These are phyloP conservation scores for Drosophila burlai DNA, from an alignment of 1,140 invertebrate genomes.

Conservation along the genomic window DNA sequence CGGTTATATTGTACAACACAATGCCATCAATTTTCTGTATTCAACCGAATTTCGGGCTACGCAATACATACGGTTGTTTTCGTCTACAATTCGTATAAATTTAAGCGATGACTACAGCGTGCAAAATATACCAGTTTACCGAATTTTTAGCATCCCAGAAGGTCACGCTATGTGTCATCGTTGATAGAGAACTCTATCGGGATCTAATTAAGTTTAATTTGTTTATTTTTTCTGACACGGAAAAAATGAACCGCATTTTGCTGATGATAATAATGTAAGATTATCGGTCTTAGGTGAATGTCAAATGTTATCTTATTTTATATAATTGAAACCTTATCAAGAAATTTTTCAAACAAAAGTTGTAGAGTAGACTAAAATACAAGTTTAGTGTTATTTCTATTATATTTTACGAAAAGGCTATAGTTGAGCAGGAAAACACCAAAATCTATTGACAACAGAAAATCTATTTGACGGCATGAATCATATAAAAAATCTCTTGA, in stretches of 20 bases:
- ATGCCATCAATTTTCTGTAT: constrained; percentile 57
- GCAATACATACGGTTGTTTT: constrained; percentile 45
- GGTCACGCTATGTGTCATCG: constrained; percentile 59
- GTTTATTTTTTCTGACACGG: constrained; percentile 5
- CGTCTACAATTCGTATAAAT: constrained; percentile 19
- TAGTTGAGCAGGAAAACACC: no score
- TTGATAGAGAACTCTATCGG: constrained; percentile 4
- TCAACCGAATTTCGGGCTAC: constrained; percentile 65
- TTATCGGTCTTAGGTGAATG: background rate
- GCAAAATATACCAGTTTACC: constrained; percentile 53
- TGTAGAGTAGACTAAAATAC: no score
- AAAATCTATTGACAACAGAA: no score
- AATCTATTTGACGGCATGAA: no score
- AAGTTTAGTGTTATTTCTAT: no score
- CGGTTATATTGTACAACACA: constrained; percentile 29
- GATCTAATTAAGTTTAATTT: constrained; percentile 57
- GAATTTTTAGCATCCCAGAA: constrained; percentile 52
- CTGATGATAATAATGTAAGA: background rate
- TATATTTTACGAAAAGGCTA: no score
- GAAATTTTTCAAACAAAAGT: no score
- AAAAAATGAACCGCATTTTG: background rate
- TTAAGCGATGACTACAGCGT: constrained; percentile 60
- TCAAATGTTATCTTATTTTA: background rate
- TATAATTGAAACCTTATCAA: background rate
- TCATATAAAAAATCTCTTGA: no score